Evolutionary conservation across 2,797 vertebrate species (phyloP).

Genomic region (Gobio occitaniae): DNA sequence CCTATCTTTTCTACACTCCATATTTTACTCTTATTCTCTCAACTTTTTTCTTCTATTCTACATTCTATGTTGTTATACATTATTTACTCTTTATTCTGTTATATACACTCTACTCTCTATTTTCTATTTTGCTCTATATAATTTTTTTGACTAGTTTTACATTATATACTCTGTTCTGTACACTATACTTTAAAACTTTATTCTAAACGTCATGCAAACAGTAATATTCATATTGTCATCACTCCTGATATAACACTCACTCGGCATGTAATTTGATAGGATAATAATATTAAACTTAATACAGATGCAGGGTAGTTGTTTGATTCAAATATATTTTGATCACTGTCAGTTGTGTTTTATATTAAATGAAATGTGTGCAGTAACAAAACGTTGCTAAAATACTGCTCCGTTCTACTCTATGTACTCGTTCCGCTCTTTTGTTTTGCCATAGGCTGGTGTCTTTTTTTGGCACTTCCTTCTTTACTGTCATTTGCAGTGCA

Average conservation of each 20-base stretch:
- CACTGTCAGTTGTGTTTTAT: background rate
- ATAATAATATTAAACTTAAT: background rate
- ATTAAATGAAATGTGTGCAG: background rate
- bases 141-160: background rate
- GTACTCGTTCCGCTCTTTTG: background rate
- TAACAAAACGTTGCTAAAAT: background rate
- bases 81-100: background rate
- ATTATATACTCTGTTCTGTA: too few relatives aligned
- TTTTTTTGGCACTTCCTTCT: slow-evolving; percentile 38
- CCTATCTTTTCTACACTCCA: background rate
- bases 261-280: background rate
- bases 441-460: background rate
- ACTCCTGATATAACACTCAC: background rate
- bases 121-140: too few relatives aligned
- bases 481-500: slow-evolving; percentile 5
- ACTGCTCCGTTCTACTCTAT: background rate
- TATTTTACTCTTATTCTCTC: background rate
- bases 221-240: background rate
- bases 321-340: background rate
- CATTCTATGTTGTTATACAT: background rate
- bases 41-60: background rate
- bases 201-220: background rate
- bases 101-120: background rate
- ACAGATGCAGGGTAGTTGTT: background rate
- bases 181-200: background rate